Evolutionary conservation across 2,113 vertebrate species (phyloP).

Genomic region (Redunca redunca): DNA sequence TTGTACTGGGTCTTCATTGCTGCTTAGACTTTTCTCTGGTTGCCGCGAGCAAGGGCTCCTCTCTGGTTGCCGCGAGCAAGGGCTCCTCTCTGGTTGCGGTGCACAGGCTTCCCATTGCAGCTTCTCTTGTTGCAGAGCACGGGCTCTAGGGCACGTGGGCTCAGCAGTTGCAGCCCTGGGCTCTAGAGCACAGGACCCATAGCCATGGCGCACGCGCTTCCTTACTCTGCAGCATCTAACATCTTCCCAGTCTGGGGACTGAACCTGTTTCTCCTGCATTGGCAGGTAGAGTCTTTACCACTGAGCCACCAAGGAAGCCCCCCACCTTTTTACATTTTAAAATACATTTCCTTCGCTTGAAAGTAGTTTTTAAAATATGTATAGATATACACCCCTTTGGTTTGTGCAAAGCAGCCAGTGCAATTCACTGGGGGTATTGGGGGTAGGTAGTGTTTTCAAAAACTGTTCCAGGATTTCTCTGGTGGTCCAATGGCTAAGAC

Average conservation of each 20-base stretch:
- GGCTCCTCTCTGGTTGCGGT: not conserved
- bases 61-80: not conserved
- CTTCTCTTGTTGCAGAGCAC: not conserved
- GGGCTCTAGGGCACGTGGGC: not conserved
- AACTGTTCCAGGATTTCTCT: not conserved
- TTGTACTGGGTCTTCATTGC: not conserved
- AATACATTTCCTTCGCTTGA: not conserved
- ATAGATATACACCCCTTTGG: not conserved
- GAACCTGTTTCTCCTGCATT: not conserved
- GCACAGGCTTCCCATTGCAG: not conserved
- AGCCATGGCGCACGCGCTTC: accelerated
- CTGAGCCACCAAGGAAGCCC: not conserved
- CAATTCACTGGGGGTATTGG: not conserved
- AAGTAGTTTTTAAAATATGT: not conserved
- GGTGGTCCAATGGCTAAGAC: not conserved
- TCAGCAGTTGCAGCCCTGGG: not conserved
- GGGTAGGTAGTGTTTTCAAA: not conserved
- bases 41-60: not conserved
- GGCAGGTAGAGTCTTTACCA: not conserved
- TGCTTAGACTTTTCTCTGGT: not conserved
- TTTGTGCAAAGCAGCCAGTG: not conserved
- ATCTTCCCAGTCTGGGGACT: accelerated
- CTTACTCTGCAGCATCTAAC: not conserved
- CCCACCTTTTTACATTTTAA: not conserved
- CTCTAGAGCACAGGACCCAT: not conserved